Evolutionary conservation across 2,888 invertebrate genomes (phyloP), one percentile per base, ranked within the genome.

Genomic region (Brachycybe producta): DNA sequence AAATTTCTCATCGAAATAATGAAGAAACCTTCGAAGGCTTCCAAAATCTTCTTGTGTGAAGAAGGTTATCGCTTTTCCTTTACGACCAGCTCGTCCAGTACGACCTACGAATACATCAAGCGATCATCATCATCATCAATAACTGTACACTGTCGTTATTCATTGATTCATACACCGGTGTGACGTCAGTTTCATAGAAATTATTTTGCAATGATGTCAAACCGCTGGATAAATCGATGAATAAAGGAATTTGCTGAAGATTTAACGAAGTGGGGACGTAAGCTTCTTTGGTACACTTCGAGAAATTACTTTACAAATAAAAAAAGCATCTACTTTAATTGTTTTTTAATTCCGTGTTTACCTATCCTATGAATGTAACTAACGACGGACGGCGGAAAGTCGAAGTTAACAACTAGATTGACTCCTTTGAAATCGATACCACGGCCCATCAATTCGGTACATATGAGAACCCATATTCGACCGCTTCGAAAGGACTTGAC

Each of bases 371-470:
- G 94, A 60, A 94, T 82, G 62, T 94, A 94, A 0, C 87, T 80
- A 60, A 91, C 85, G 51, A 82, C 80, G 1, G 84, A 81, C 0
- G 84, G 80, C 17, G 97, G 97, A 67, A 97, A 90, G 72, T 98
- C 97, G 65, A 92, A 98, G 73, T 98, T 98, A 57, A 98, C 75
- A 27, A 98, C 94, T 26, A 97, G 73, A 72, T 90, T 92, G 41
- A 98, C 90, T 1, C 91, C 91, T 61, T 87, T 87, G 68, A 97
- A 92, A 71, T 97, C 97, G 55, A 97, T 84, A 56, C 97, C 97
- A 57, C 97, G 79, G 0, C 90, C 86, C 85, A 97, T 84, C 57
- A 98, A 73, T 68, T 97, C 95, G 1, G 97, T 97, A 68, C 94
- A 95, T 58, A 98, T 85, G 49, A 98, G 72, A 48, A 97, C 82